Conservation (phyloP, 2,113 vertebrate species). For the Poicephalus gulielmi region DNA sequence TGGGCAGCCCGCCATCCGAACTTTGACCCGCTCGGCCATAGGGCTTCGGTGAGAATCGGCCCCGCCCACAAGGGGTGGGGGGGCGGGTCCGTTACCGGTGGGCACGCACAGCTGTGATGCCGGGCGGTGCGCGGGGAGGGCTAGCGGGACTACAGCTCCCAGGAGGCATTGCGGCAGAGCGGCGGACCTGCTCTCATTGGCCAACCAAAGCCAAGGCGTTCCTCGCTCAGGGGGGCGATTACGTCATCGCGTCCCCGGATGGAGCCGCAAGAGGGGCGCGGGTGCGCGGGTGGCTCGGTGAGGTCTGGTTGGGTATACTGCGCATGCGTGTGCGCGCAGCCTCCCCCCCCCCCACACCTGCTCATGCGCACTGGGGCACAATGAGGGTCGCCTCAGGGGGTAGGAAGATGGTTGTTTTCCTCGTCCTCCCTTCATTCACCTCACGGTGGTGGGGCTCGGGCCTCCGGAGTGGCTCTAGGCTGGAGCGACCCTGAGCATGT, state of each 20-base stretch:
- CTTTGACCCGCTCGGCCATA: not conserved
- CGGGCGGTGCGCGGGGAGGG: not conserved
- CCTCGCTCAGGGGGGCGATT: not conserved
- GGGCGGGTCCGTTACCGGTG: not conserved
- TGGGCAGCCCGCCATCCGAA: not conserved
- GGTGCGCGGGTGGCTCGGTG: not conserved
- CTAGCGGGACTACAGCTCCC: not conserved
- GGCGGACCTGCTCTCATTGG: not conserved
- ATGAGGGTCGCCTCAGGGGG: rapidly evolving
- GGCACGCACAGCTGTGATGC: not conserved
- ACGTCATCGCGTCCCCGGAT: constrained; percentile 20
- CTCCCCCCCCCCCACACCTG: not conserved
- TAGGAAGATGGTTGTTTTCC: rapidly evolving
- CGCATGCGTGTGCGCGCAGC: not conserved
- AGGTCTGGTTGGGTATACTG: rapidly evolving
- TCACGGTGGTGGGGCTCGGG: not conserved
- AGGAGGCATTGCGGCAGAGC: not conserved
- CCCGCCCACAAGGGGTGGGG: not conserved
- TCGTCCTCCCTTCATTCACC: no score
- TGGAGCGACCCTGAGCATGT: not conserved
- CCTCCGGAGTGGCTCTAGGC: rapidly evolving
- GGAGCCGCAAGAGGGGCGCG: not conserved
- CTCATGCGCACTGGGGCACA: rapidly evolving
- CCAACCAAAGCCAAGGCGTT: no score
- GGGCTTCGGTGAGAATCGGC: rapidly evolving